Evolutionary conservation across 92 coral and sea anemone genomes (phyloP).

Genomic region (Parazoanthus darwini): DNA sequence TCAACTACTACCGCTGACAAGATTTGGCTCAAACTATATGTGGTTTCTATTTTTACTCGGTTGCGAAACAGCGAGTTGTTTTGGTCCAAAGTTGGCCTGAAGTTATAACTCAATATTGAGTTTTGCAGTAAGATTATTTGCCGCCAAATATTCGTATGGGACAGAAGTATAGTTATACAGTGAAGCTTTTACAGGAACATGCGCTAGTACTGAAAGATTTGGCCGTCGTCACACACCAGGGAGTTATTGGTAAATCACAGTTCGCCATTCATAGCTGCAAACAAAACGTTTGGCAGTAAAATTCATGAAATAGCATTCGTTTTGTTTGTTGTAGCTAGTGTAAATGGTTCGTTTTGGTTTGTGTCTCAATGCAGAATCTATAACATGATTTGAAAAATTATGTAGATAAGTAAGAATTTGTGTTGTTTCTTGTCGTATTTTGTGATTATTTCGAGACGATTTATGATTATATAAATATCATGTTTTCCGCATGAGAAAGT

Average conservation of each 20-base stretch:
- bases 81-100: neutral
- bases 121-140: neutral
- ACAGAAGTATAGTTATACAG: conserved; percentile 80
- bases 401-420: neutral
- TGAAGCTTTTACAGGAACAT: conserved; percentile 78
- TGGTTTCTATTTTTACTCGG: neutral
- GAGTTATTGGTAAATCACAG: conserved; percentile 60
- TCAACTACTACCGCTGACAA: no score
- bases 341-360: neutral
- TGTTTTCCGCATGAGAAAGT: neutral
- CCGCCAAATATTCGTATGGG: conserved; percentile 58
- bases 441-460: neutral
- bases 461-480: no score
- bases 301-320: neutral
- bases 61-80: neutral
- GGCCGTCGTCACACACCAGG: conserved; percentile 72
- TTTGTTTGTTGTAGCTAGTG: no score
- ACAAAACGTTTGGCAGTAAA: neutral
- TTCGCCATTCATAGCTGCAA: neutral
- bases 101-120: neutral
- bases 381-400: no score
- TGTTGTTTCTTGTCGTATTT: neutral
- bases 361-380: no score
- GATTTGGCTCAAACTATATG: neutral
- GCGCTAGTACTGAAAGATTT: conserved; percentile 78